These are phyloP conservation scores for Vombatus ursinus DNA, from an alignment of 2,113 vertebrate species.

Conservation along the genomic window DNA sequence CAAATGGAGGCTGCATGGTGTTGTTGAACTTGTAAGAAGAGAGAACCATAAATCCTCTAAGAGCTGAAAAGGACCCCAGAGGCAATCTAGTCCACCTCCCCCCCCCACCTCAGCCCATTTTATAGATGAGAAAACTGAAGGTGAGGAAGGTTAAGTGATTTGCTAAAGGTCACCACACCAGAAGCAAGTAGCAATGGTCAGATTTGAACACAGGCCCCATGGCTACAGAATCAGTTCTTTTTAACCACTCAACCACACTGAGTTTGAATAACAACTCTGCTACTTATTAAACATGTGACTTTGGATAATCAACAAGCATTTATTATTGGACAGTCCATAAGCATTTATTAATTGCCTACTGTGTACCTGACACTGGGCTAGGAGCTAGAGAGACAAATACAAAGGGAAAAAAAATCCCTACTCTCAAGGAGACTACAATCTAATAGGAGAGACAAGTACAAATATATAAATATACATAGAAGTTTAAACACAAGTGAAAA, in stretches of 20 bases:
- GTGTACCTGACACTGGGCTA: background rate
- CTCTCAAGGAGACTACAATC: background rate
- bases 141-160: background rate
- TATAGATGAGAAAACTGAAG: background rate
- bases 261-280: background rate
- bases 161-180: background rate
- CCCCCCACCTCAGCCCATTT: background rate
- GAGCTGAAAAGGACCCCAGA: background rate
- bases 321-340: background rate
- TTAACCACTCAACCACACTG: background rate
- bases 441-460: background rate
- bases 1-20: background rate
- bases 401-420: background rate
- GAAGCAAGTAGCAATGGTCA: background rate
- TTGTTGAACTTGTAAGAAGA: background rate
- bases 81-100: background rate
- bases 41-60: background rate
- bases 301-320: background rate
- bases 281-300: accelerated
- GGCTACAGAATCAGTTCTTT: background rate
- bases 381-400: background rate
- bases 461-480: background rate
- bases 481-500: background rate
- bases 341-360: background rate
- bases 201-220: background rate